Percentiles rank a stretch among this genome's conserved stretches.
These are phyloP conservation scores for Tauraco erythrolophus DNA, from an alignment of 2,113 vertebrate genomes.

Conservation along the genomic window DNA sequence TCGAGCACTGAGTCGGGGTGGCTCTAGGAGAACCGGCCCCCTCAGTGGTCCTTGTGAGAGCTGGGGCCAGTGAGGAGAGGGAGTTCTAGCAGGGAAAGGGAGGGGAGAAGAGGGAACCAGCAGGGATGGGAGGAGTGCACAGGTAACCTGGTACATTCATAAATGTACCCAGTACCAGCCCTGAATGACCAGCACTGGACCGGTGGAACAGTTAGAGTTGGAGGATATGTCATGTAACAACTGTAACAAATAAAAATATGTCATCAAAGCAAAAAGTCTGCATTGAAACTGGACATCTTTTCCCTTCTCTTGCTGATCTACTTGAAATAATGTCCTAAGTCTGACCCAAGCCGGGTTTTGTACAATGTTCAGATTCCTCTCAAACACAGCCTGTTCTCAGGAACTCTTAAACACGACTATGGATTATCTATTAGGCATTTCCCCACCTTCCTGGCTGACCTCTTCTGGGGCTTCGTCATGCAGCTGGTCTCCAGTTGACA, in stretches of 20 bases:
- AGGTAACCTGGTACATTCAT: conserved; percentile 37
- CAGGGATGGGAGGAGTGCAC: conserved; percentile 37
- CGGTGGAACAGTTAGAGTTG: conserved; percentile 53
- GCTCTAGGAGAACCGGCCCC: conserved; percentile 31
- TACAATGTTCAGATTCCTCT: conserved; percentile 73
- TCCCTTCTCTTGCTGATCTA: conserved; percentile 23
- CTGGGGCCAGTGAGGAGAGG: not conserved
- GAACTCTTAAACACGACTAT: not conserved
- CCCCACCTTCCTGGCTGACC: fast-evolving
- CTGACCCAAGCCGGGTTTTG: conserved; percentile 70
- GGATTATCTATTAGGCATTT: not conserved
- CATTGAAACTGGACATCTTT: conserved; percentile 60
- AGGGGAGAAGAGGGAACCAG: conserved; percentile 12
- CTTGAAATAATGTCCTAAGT: conserved; percentile 77
- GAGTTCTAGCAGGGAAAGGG: conserved; percentile 46
- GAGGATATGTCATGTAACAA: conserved; percentile 73
- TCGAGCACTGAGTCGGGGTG: conserved; percentile 22
- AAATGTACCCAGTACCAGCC: conserved; percentile 62
- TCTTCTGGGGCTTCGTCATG: not conserved
- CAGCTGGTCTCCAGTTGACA: not conserved
- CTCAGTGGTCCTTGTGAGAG: conserved; percentile 19
- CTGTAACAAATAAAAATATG: conserved; percentile 56
- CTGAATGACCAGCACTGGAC: conserved; percentile 67
- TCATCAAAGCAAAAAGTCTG: conserved; percentile 51
- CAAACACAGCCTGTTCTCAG: not conserved